phyloP scores from a whole-genome alignment of 2,113 vertebrate species.

The Etheostoma cragini region DNA sequence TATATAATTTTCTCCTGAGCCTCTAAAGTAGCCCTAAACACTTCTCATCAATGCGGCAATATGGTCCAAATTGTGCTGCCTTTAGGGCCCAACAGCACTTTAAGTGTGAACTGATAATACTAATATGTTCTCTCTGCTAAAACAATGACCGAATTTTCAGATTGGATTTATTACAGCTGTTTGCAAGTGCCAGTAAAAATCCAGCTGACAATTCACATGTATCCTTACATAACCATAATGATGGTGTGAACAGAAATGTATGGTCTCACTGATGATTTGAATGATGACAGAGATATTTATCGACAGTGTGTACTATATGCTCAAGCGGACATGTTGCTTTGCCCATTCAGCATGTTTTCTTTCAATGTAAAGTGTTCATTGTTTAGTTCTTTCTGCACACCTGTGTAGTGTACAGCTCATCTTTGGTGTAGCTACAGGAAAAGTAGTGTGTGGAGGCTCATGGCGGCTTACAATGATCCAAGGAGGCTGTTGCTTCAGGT shows the following conservation, averaged over 20 bases:
- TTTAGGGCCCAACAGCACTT: slow-evolving; percentile 2
- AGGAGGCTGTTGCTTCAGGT: not conserved
- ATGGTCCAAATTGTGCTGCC: slow-evolving; percentile 37
- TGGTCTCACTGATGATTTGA: not conserved
- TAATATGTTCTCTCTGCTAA: slow-evolving; percentile 11
- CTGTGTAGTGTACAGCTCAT: not conserved
- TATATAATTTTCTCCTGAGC: slow-evolving; percentile 43
- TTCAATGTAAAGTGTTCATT: not conserved
- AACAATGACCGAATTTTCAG: slow-evolving; percentile 36
- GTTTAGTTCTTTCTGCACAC: not conserved
- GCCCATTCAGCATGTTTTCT: not conserved
- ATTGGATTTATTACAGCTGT: slow-evolving; percentile 27
- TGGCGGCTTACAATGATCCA: not conserved
- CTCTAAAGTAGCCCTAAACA: slow-evolving; percentile 15
- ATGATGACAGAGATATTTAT: not conserved
- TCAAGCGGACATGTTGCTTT: too few species aligned
- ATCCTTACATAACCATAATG: not conserved
- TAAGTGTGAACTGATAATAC: slow-evolving; percentile 1
- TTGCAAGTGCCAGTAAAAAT: not conserved
- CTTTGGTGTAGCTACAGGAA: not conserved
- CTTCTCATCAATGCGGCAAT: slow-evolving; percentile 40
- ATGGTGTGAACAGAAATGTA: not conserved
- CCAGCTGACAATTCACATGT: not conserved
- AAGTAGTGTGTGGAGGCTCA: not conserved
- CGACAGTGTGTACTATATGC: not conserved